Conservation (phyloP, 2,113 vertebrate species). For the Chitala chitala region DNA sequence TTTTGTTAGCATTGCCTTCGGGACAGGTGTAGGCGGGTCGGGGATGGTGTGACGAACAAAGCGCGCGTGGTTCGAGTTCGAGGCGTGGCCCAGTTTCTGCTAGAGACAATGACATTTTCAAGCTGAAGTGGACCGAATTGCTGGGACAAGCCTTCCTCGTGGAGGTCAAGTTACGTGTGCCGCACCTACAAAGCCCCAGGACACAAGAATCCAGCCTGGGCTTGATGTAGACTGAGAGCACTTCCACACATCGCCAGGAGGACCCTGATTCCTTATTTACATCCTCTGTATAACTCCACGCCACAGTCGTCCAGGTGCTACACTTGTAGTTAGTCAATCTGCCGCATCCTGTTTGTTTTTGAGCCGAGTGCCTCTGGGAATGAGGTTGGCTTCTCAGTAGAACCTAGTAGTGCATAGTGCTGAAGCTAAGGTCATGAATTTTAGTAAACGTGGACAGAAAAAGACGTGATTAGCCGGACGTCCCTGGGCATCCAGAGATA, state of each 20-base stretch:
- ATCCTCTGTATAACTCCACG: not conserved
- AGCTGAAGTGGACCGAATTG: conserved; percentile 35
- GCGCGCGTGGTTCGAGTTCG: not conserved
- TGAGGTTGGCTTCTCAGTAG: not conserved
- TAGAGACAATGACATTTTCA: conserved; percentile 2
- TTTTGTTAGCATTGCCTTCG: no score
- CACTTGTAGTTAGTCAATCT: not conserved
- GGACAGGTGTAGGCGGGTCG: not conserved
- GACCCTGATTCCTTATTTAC: not conserved
- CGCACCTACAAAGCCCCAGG: no score
- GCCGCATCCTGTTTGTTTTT: not conserved
- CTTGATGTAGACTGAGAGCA: not conserved
- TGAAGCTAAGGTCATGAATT: no score
- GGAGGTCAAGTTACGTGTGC: no score
- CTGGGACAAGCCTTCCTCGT: not conserved
- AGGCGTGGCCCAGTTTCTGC: not conserved
- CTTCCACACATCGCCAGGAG: not conserved
- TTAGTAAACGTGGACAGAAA: no score
- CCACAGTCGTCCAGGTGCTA: not conserved
- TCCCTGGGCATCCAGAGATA: no score
- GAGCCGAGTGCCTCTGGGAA: not conserved
- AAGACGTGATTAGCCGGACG: no score
- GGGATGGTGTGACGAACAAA: not conserved
- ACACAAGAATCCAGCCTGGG: no score
- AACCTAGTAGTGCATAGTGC: no score